phyloP scores from a whole-genome alignment of 2,113 vertebrate species.

The Rhabdornis inornatus region DNA sequence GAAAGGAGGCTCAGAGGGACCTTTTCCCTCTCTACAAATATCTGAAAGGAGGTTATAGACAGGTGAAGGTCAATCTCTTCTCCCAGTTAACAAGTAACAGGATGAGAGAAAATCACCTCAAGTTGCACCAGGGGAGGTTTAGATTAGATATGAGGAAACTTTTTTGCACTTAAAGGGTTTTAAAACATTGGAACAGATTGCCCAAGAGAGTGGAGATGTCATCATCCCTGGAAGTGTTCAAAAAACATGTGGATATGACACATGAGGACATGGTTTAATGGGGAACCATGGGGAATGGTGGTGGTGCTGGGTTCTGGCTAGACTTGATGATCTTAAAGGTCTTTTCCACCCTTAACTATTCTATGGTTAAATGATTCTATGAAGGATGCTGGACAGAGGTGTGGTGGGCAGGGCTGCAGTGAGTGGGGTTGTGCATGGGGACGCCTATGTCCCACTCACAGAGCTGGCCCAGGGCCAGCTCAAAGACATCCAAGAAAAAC shows the following conservation, averaged over 20 bases:
- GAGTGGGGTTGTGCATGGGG: accelerated
- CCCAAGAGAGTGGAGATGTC: background rate
- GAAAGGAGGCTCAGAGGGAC: background rate
- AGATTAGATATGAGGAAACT: background rate
- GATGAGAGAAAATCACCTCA: background rate
- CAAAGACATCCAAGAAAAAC: accelerated
- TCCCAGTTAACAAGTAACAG: background rate
- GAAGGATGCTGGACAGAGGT: background rate
- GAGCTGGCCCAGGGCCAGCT: background rate
- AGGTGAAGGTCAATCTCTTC: background rate
- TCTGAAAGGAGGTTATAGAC: background rate
- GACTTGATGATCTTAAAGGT: background rate
- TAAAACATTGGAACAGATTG: background rate
- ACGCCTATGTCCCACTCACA: background rate
- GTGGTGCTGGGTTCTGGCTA: background rate
- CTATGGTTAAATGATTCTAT: background rate
- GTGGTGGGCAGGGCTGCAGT: background rate
- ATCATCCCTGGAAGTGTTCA: background rate
- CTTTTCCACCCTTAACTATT: background rate
- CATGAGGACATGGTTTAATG: background rate
- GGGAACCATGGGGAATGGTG: background rate
- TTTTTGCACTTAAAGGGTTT: background rate
- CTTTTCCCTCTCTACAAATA: background rate
- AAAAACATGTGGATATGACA: background rate
- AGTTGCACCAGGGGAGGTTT: background rate